Evolutionary conservation across 2,888 invertebrate species (phyloP).

Genomic region (Linnaemya tessellans): DNA sequence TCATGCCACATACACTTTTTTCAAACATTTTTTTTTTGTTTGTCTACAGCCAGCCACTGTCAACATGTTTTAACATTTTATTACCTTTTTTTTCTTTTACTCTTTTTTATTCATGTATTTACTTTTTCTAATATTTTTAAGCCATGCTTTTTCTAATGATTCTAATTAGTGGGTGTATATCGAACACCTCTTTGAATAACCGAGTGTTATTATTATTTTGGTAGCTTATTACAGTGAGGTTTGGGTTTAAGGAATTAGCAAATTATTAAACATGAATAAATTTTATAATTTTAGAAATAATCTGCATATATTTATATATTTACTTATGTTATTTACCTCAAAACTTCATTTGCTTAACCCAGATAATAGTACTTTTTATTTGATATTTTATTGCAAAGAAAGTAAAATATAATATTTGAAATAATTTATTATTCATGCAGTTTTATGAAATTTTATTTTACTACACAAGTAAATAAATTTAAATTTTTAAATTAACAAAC

Average conservation of each 20-base stretch:
- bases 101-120: not conserved
- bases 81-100: constrained; percentile 13
- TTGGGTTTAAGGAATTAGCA: not conserved
- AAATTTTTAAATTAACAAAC: not conserved
- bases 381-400: not conserved
- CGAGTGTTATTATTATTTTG: not conserved
- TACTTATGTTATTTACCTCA: not conserved
- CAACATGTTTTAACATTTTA: constrained; percentile 59
- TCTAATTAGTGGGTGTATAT: constrained; percentile 18
- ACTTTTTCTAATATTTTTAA: not conserved
- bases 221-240: constrained; percentile 10
- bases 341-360: not conserved
- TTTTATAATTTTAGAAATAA: not conserved
- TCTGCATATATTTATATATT: not conserved
- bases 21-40: constrained; percentile 26
- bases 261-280: not conserved
- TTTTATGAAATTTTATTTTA: not conserved
- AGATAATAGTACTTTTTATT: not conserved
- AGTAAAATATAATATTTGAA: not conserved
- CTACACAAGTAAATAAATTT: not conserved
- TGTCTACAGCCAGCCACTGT: constrained; percentile 54
- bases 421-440: not conserved
- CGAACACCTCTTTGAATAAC: not conserved
- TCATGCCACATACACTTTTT: not conserved
- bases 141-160: not conserved